Conservation (phyloP, 2,888 invertebrate species). For the Cynaeus angustus region DNA sequence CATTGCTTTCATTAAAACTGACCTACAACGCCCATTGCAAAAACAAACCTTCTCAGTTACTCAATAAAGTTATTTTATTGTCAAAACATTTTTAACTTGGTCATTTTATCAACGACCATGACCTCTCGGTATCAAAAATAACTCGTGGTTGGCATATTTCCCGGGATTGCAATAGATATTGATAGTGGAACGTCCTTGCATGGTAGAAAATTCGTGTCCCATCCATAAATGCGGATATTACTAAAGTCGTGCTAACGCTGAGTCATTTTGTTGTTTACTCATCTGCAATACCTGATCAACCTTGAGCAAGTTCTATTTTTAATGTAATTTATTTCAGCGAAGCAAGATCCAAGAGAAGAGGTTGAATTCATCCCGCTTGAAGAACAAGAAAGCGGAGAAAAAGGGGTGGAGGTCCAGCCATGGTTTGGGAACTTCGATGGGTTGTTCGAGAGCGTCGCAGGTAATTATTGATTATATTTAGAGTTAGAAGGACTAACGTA, state of each 20-base stretch:
- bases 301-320: slow-evolving; percentile 23
- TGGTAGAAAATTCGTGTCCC: slow-evolving; percentile 25
- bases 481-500: slow-evolving; percentile 38
- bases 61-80: not conserved
- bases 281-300: slow-evolving; percentile 39
- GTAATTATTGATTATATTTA: slow-evolving; percentile 53
- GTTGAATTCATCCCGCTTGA: slow-evolving; percentile 55
- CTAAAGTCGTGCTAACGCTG: slow-evolving; percentile 26
- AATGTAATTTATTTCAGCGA: slow-evolving; percentile 47
- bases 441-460: slow-evolving; percentile 60
- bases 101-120: too few relatives aligned
- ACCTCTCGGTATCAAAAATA: slow-evolving; percentile 2
- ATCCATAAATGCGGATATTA: slow-evolving; percentile 28
- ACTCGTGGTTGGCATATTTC: slow-evolving; percentile 10
- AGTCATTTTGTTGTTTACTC: slow-evolving; percentile 36
- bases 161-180: slow-evolving; percentile 5
- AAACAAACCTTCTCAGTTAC: slow-evolving; percentile 1
- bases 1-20: slow-evolving; percentile 39
- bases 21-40: slow-evolving; percentile 37
- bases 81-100: not conserved
- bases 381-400: slow-evolving; percentile 53
- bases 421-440: slow-evolving; percentile 60
- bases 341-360: slow-evolving; percentile 46
- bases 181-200: slow-evolving; percentile 39
- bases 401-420: slow-evolving; percentile 55